Percentiles rank a stretch among this genome's conserved stretches.
phyloP scores from a whole-genome alignment of 1,140 invertebrate genomes.

The Tyrophagus putrescentiae region DNA sequence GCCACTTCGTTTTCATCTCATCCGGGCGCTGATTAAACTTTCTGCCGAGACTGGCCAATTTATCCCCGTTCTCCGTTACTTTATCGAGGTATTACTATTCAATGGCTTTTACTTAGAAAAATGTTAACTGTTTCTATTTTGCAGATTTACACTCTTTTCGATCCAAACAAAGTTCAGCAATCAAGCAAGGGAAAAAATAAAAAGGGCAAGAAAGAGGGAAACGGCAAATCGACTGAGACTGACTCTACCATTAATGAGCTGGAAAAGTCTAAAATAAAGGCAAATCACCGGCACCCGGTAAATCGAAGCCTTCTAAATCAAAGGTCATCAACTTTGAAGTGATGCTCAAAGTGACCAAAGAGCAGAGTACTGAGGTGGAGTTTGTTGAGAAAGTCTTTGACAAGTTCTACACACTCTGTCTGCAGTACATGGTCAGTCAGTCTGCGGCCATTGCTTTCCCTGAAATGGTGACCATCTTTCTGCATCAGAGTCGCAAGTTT shows the following conservation, averaged over 20 bases:
- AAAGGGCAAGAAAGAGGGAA: neutral
- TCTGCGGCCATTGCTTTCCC: slow-evolving; percentile 64
- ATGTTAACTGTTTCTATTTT: slow-evolving; percentile 1
- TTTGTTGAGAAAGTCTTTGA: slow-evolving; percentile 76
- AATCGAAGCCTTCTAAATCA: slow-evolving; percentile 45
- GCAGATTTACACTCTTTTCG: slow-evolving; percentile 2
- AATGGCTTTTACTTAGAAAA: slow-evolving; percentile 24
- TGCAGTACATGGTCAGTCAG: slow-evolving; percentile 60
- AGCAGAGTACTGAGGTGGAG: slow-evolving; percentile 62
- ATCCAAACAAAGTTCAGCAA: neutral
- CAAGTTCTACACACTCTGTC: slow-evolving; percentile 52
- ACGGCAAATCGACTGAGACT: neutral
- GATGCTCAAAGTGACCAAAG: slow-evolving; percentile 64
- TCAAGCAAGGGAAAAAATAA: slow-evolving; percentile 16
- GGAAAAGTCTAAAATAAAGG: no score
- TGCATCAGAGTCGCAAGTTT: slow-evolving; percentile 48
- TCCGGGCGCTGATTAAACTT: slow-evolving; percentile 63
- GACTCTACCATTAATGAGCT: neutral
- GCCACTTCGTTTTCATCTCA: slow-evolving; percentile 80
- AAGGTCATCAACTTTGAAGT: slow-evolving; percentile 70
- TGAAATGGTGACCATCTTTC: slow-evolving; percentile 57
- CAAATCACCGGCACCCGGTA: slow-evolving; percentile 64
- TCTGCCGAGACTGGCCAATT: slow-evolving; percentile 61
- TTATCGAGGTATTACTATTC: slow-evolving; percentile 52
- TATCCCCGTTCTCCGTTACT: slow-evolving; percentile 74